These are phyloP conservation scores for Meloidogyne hapla DNA, from an alignment of 1,140 invertebrate genomes.

Conservation along the genomic window DNA sequence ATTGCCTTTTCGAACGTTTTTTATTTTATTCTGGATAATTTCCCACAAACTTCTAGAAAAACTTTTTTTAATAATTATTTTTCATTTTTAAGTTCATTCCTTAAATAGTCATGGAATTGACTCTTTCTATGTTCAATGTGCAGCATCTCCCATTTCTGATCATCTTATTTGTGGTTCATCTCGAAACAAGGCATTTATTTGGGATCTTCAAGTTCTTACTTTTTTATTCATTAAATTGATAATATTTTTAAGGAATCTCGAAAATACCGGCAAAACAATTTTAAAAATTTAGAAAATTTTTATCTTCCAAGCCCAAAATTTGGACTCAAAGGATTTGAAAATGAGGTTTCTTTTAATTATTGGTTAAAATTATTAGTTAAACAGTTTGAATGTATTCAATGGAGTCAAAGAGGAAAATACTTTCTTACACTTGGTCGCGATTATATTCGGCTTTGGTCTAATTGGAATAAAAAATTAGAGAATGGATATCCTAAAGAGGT, in stretches of 20 bases:
- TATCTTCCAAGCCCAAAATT: constrained; percentile 36
- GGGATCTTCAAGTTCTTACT: constrained; percentile 31
- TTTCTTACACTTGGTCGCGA: constrained; percentile 24
- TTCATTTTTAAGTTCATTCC: constrained; percentile 23
- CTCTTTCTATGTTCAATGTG: constrained; percentile 37
- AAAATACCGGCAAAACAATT: constrained; percentile 19
- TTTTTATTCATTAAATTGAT: not conserved
- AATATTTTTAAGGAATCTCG: constrained; percentile 37
- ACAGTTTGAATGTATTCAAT: constrained; percentile 22
- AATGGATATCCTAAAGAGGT: constrained; percentile 6
- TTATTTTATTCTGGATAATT: not conserved
- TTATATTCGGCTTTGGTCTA: constrained; percentile 9
- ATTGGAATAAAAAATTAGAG: not conserved
- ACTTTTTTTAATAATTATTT: constrained; percentile 16
- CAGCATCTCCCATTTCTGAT: constrained; percentile 34
- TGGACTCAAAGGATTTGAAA: constrained; percentile 24
- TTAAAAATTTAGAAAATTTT: constrained; percentile 3
- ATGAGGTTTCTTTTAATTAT: constrained; percentile 22
- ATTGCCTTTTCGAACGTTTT: too few relatives aligned
- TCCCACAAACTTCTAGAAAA: constrained; percentile 1
- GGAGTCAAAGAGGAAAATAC: constrained; percentile 15
- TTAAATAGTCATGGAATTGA: constrained; percentile 9
- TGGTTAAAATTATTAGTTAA: not conserved
- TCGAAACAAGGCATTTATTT: constrained; percentile 25
- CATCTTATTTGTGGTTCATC: constrained; percentile 32